A percentile compares a stretch with the other conserved stretches of the same genome.
These are phyloP conservation scores for Vesta saturnalis DNA, from an alignment of 2,888 invertebrate species.

Conservation along the genomic window DNA sequence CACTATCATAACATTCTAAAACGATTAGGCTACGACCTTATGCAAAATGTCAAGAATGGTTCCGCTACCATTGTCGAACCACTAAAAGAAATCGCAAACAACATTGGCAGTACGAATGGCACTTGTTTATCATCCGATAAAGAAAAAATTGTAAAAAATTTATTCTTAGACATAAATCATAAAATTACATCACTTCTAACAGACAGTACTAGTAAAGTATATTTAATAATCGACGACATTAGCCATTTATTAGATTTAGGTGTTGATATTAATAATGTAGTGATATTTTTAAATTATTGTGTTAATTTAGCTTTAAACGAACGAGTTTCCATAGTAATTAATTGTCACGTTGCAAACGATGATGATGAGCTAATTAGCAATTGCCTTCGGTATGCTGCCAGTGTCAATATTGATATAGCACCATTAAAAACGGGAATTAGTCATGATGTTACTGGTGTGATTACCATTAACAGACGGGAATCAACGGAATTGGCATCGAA, in stretches of 20 bases:
- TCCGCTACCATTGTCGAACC: constrained; percentile 66
- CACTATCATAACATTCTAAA: constrained; percentile 81
- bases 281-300: constrained; percentile 64
- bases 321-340: constrained; percentile 66
- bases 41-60: constrained; percentile 63
- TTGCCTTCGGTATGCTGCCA: constrained; percentile 70
- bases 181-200: constrained; percentile 56
- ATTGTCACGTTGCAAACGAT: constrained; percentile 68
- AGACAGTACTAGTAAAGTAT: constrained; percentile 47
- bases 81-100: constrained; percentile 62
- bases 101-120: constrained; percentile 52
- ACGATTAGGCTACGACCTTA: constrained; percentile 77
- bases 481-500: constrained; percentile 21
- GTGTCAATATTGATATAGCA: constrained; percentile 71
- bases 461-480: constrained; percentile 65
- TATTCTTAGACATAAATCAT: constrained; percentile 62
- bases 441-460: constrained; percentile 75
- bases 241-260: constrained; percentile 76
- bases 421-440: constrained; percentile 78
- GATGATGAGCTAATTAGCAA: constrained; percentile 69
- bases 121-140: constrained; percentile 51
- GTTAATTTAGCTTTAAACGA: constrained; percentile 58
- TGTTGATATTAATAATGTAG: constrained; percentile 65
- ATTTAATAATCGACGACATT: constrained; percentile 76
- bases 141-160: constrained; percentile 57